These are phyloP conservation scores for Sphenodon punctatus DNA, from an alignment of 2,797 vertebrate species.

Conservation along the genomic window DNA sequence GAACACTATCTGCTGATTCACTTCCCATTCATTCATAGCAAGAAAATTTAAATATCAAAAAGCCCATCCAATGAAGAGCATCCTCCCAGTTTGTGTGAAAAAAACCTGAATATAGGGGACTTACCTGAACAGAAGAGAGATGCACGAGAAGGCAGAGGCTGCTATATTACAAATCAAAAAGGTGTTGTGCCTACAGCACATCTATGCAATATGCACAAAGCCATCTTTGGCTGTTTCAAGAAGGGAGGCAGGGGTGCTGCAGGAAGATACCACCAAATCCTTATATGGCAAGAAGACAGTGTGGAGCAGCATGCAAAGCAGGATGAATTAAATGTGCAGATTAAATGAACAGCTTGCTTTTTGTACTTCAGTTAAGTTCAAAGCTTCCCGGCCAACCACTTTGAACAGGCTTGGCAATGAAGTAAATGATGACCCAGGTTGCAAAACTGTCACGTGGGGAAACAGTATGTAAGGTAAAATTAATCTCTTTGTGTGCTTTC, in stretches of 20 bases:
- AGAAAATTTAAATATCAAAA: constrained; percentile 13
- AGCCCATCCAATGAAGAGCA: constrained; percentile 26
- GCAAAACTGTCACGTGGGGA: constrained; percentile 1
- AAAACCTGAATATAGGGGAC: constrained; percentile 20
- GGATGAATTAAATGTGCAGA: constrained; percentile 74
- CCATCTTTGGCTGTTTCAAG: constrained; percentile 70
- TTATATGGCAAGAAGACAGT: constrained; percentile 76
- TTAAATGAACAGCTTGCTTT: constrained; percentile 76
- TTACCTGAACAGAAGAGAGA: constrained; percentile 62
- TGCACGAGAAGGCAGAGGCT: constrained; percentile 6
- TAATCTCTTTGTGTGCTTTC: neutral
- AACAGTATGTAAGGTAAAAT: constrained; percentile 8
- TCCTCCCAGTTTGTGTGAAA: neutral
- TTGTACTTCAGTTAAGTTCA: constrained; percentile 68
- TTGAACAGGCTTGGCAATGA: constrained; percentile 46
- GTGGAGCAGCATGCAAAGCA: constrained; percentile 70
- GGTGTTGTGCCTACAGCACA: constrained; percentile 47
- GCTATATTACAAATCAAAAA: constrained; percentile 22
- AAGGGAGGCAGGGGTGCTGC: constrained; percentile 68
- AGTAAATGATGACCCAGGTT: constrained; percentile 33
- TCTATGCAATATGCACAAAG: constrained; percentile 62
- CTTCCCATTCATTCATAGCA: constrained; percentile 7
- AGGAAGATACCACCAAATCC: constrained; percentile 69
- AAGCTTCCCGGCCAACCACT: constrained; percentile 53
- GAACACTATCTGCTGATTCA: constrained; percentile 48